Evolutionary conservation across 2,113 vertebrate genomes (phyloP), one percentile per base, ranked within the genome.

Genomic region (Gavialis gangeticus): DNA sequence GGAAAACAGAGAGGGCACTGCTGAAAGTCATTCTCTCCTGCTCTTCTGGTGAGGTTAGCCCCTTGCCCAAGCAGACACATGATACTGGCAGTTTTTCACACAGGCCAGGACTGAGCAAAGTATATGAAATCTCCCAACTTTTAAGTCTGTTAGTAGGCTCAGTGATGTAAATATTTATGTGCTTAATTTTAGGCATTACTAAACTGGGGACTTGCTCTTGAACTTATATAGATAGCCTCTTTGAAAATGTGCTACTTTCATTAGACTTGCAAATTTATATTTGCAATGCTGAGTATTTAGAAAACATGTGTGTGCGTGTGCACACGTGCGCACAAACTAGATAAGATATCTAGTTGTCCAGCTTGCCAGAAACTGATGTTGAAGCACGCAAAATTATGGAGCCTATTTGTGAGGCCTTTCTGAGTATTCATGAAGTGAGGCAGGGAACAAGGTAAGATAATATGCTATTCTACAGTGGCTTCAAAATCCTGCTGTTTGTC

Each of bases 391-490:
- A 84, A 76, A 64, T 30, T 8, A 14, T n/a, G n/a, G 63, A 60
- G n/a, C 3, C 11, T 19, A 3, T 9, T 12, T 15, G 46, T 10
- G 28, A 34, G 2, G 4, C 0, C 0, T n/a, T 30, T 11, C 17
- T 66, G 59, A 56, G 79, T 37, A 78, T 66, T 76, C 57, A 73
- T 25, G 10, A 58, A 46, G 54, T 54, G 0, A 0, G 60, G 34
- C 24, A n/a, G 55, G 58, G n/a, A 46, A 5, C 25, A 54, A 10
- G 4, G 56, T 54, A 60, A 5, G 28, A 56, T 57, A 92, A 82
- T 12, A 54, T 0, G 0, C 12, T 18, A 28, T 56, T 30, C 66
- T 76, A 37, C 28, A 25, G 9, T 13, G 81, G 28, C 76, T 89
- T 67, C 19, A 10, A 4, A 7, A 30, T 79, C 28, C 16, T 59